Percentiles rank a stretch among this genome's conserved stretches.
Evolutionary conservation across 2,888 invertebrate genomes (phyloP).

Genomic region (Nezara viridula): DNA sequence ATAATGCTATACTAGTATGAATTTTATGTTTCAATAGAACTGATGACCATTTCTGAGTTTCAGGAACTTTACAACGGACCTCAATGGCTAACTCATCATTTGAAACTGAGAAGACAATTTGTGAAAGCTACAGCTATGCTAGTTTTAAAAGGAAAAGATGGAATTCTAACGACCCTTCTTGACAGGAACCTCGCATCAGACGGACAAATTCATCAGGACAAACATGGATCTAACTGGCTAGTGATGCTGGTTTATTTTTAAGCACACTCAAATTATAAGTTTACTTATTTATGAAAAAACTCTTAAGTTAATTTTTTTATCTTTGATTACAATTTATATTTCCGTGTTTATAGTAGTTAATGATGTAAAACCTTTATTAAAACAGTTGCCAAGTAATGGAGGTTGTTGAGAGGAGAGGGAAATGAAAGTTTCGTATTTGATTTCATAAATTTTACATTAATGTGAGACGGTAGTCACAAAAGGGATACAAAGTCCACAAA

Average conservation of each 20-base stretch:
- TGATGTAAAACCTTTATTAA: background rate
- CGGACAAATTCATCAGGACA: conserved; percentile 59
- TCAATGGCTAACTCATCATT: conserved; percentile 58
- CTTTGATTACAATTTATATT: background rate
- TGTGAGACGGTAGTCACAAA: too few species aligned
- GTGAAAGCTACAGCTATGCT: conserved; percentile 60
- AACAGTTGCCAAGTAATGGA: background rate
- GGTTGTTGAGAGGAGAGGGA: background rate
- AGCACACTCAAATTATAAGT: background rate
- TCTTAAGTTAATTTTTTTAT: background rate
- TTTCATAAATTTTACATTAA: too few species aligned
- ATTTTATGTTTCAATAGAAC: background rate
- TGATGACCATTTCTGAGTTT: conserved; percentile 40
- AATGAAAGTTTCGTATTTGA: background rate
- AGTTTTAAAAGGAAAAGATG: conserved; percentile 62
- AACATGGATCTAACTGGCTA: conserved; percentile 62
- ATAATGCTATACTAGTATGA: background rate
- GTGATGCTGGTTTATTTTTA: background rate
- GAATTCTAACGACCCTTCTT: conserved; percentile 62
- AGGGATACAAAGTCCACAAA: too few species aligned
- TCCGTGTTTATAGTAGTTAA: background rate
- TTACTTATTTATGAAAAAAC: conserved; percentile 3
- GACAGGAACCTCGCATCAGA: conserved; percentile 63
- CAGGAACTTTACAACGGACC: conserved; percentile 56
- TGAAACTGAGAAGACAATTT: conserved; percentile 61